A percentile compares a stretch with the other conserved stretches of the same genome.
phyloP scores from a whole-genome alignment of 2,113 vertebrate genomes.

The Phalacrocorax pelagicus region DNA sequence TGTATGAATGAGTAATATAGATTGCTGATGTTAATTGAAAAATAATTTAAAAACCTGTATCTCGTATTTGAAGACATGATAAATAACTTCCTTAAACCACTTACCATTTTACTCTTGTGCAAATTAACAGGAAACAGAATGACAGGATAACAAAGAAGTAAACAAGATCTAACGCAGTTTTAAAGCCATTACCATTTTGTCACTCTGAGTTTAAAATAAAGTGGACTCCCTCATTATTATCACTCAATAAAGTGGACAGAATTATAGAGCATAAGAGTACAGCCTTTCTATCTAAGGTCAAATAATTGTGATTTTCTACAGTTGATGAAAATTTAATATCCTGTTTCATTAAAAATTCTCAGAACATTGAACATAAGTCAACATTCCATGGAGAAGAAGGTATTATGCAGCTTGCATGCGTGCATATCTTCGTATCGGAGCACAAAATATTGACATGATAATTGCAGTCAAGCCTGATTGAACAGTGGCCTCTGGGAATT shows the following conservation, averaged over 20 bases:
- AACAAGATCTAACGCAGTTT: background rate
- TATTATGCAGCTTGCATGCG: conserved; percentile 84
- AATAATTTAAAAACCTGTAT: background rate
- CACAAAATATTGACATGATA: conserved; percentile 97
- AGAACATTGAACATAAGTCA: conserved; percentile 78
- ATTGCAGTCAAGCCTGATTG: conserved; percentile 91
- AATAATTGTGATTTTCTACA: conserved; percentile 70
- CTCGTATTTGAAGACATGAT: background rate
- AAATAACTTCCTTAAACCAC: background rate
- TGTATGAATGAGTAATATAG: background rate
- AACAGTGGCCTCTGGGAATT: conserved; percentile 87
- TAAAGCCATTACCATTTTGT: background rate
- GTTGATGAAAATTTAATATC: conserved; percentile 76
- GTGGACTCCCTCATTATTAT: background rate
- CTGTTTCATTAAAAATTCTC: conserved; percentile 80
- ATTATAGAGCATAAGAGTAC: background rate
- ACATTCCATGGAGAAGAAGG: conserved; percentile 81
- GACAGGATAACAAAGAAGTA: background rate
- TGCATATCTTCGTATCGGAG: conserved; percentile 87
- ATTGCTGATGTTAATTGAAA: background rate
- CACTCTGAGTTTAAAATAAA: background rate
- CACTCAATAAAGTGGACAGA: background rate
- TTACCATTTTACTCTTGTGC: background rate
- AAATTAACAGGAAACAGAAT: background rate
- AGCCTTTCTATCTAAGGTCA: conserved; percentile 67